phyloP scores from a whole-genome alignment of 2,888 invertebrate species.

The Coleophora deauratella region DNA sequence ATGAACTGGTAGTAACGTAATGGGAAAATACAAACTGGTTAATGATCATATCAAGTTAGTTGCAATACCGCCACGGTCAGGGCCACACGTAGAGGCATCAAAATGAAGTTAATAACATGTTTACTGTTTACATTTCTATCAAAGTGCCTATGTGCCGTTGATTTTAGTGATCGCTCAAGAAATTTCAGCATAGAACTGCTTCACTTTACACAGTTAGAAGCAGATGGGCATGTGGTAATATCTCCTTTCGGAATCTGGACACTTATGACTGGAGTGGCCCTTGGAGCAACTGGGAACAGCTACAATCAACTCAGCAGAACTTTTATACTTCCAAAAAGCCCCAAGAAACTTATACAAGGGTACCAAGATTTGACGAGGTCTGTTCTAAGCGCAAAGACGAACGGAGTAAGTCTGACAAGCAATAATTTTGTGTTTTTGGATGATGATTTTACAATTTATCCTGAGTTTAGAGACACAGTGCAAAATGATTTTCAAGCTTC shows the following conservation, averaged over 20 bases:
- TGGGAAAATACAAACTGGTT: too few relatives aligned
- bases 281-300: slow-evolving; percentile 52
- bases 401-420: slow-evolving; percentile 49
- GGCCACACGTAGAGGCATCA: slow-evolving; percentile 18
- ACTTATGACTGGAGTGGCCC: slow-evolving; percentile 56
- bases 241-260: slow-evolving; percentile 69
- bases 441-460: slow-evolving; percentile 40
- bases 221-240: slow-evolving; percentile 55
- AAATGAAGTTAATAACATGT: slow-evolving; percentile 27
- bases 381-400: slow-evolving; percentile 39
- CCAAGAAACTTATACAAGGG: slow-evolving; percentile 34
- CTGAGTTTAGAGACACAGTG: slow-evolving; percentile 33
- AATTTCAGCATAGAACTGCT: slow-evolving; percentile 60
- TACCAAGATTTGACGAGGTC: slow-evolving; percentile 39
- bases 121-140: slow-evolving; percentile 35
- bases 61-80: slow-evolving; percentile 23
- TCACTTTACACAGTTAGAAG: slow-evolving; percentile 49
- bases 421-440: slow-evolving; percentile 60
- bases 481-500: slow-evolving; percentile 50
- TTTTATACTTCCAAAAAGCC: slow-evolving; percentile 45
- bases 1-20: too few relatives aligned
- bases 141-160: slow-evolving; percentile 39
- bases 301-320: slow-evolving; percentile 42
- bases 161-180: slow-evolving; percentile 53
- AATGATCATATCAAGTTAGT: too few relatives aligned